phyloP scores from a whole-genome alignment of 2,797 vertebrate genomes.

The Ateles fusciceps region DNA sequence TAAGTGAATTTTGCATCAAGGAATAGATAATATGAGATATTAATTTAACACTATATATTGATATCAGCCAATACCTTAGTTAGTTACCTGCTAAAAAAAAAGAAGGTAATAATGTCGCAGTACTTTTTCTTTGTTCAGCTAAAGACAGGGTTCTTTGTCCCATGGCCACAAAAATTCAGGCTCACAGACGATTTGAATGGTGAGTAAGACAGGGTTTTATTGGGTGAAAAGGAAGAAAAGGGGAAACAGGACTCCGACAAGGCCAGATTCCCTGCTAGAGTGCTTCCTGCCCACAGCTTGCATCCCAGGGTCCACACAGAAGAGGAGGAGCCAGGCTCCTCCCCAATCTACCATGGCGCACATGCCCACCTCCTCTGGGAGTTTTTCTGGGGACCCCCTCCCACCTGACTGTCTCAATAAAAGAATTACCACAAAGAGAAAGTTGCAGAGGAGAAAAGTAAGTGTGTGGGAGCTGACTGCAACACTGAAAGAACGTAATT shows the following conservation, averaged over 20 bases:
- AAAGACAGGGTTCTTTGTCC: not conserved
- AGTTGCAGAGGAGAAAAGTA: not conserved
- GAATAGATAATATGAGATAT: not conserved
- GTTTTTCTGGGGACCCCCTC: not conserved
- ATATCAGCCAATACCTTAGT: not conserved
- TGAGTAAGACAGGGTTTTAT: not conserved
- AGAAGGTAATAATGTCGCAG: not conserved
- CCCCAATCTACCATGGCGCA: not conserved
- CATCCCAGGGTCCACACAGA: not conserved
- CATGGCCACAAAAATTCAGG: not conserved
- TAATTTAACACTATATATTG: not conserved
- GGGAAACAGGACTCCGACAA: not conserved
- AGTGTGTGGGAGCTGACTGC: not conserved
- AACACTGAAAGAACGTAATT: not conserved
- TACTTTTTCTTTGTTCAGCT: not conserved
- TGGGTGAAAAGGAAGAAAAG: not conserved
- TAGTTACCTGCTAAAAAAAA: not conserved
- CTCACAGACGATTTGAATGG: not conserved
- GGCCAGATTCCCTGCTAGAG: not conserved
- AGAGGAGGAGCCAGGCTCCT: not conserved
- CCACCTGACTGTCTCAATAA: not conserved
- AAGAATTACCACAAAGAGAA: not conserved
- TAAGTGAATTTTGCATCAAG: not conserved
- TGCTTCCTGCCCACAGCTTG: not conserved
- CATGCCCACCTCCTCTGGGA: not conserved